These are phyloP conservation scores for Terebella lapidaria DNA, from an alignment of 2,888 invertebrate genomes.

Conservation along the genomic window DNA sequence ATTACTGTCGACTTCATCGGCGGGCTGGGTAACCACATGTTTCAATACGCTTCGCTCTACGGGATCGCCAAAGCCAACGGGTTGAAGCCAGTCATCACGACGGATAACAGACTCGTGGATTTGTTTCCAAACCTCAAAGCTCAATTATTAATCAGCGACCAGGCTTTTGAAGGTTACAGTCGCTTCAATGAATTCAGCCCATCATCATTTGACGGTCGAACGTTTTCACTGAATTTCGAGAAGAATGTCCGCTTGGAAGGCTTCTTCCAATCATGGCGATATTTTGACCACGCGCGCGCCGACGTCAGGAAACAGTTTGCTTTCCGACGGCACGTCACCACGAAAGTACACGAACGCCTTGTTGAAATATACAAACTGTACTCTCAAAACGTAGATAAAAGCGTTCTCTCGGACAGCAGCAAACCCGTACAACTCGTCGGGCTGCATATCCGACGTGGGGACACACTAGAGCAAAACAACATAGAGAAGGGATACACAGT, in stretches of 20 bases:
- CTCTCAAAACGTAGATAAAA: background rate
- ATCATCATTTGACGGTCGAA: constrained; percentile 15
- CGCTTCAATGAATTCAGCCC: background rate
- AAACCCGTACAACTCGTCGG: constrained; percentile 16
- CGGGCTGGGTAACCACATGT: constrained; percentile 26
- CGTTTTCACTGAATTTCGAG: constrained; percentile 23
- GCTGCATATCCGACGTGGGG: constrained; percentile 25
- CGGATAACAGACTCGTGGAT: constrained; percentile 1
- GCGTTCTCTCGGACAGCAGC: background rate
- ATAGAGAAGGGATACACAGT: constrained; percentile 21
- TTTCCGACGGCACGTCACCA: constrained; percentile 9
- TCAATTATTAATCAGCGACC: background rate
- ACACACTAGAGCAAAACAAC: constrained; percentile 20
- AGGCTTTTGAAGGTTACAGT: background rate
- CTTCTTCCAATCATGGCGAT: constrained; percentile 26
- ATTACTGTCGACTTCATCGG: constrained; percentile 19
- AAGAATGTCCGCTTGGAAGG: constrained; percentile 22
- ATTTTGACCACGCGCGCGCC: constrained; percentile 24
- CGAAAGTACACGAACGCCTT: constrained; percentile 12
- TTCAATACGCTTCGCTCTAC: constrained; percentile 26
- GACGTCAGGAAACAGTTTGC: constrained; percentile 21
- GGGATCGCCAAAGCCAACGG: constrained; percentile 25
- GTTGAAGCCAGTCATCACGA: constrained; percentile 13
- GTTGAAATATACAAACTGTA: background rate
- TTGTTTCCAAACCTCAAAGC: constrained; percentile 2